Evolutionary conservation across 2,113 vertebrate species (phyloP), one percentile per base, ranked within the genome.

Genomic region (Otolemur garnettii): DNA sequence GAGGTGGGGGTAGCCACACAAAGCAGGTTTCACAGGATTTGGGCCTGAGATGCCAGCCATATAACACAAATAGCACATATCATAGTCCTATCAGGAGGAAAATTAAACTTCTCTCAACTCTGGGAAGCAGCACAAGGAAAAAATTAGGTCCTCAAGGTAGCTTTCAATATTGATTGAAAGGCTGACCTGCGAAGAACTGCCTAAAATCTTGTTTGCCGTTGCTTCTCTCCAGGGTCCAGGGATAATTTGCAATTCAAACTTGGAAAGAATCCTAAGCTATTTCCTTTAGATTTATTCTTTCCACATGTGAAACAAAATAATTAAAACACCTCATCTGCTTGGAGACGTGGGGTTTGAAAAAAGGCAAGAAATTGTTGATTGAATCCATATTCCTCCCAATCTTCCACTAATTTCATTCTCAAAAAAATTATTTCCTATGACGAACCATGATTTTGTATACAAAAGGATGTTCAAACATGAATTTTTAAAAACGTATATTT

Each of bases 321-420:
- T 98, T 99, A 98, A 99, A 98, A 98, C 98, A 98, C 98, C 98
- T 99, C 98, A 98, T 98, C 98, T 98, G 97, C 98, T 98, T 98
- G 98, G 98, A 98, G 96, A 98, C 98, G 97, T 77, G 78, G 93
- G 90, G 71, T 71, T 89, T 69, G 91, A 97, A 96, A 98, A 97
- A 98, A 93, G 95, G 84, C 88, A 96, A 98, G 45, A 83, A 94
- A 97, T 98, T 79, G 5, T 89, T 98, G 97, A 98, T 98, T 98
- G 97, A 98, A 98, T 98, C 98, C 98, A 97, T 98, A 98, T 98
- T 99, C 98, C 95, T 92, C 89, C 95, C 91, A 96, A 95, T 97
- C 91, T 97, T 98, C 91, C 80, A 94, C 95, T 97, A 98, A 98
- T 97, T 98, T 97, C 97, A 91, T 98, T 98, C 98, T 95, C 50